A percentile compares a stretch with the other conserved stretches of the same genome.
These are phyloP conservation scores for Thaumetopoea pityocampa DNA, from an alignment of 1,140 invertebrate genomes.

Conservation along the genomic window DNA sequence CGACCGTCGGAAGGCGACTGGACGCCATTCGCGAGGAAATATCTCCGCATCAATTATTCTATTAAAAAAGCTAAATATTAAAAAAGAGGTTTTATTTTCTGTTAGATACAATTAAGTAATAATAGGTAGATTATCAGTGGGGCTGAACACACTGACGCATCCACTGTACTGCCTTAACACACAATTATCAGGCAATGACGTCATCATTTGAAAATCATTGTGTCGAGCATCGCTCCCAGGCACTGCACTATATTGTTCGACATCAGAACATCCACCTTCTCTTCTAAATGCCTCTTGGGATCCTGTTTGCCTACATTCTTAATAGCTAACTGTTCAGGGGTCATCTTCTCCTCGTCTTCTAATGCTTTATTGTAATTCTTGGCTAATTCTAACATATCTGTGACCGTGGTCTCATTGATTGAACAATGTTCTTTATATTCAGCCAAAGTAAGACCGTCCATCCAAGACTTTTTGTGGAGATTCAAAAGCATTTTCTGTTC, in stretches of 20 bases:
- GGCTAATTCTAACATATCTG: slow-evolving; percentile 97
- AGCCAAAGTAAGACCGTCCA: slow-evolving; percentile 96
- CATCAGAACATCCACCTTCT: slow-evolving; percentile 98
- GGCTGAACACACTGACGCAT: slow-evolving; percentile 38
- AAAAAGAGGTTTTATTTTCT: slow-evolving; percentile 53
- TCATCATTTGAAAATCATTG: slow-evolving; percentile 92
- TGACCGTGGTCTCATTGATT: slow-evolving; percentile 93
- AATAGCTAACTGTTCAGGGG: slow-evolving; percentile 98
- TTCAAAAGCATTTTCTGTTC: slow-evolving; percentile 99
- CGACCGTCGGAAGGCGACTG: slow-evolving; percentile 35
- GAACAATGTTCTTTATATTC: slow-evolving; percentile 97
- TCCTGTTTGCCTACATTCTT: slow-evolving; percentile 99
- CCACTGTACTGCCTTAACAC: slow-evolving; percentile 43
- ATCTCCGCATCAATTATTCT: slow-evolving; percentile 50
- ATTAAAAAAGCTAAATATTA: slow-evolving; percentile 32
- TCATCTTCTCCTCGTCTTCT: slow-evolving; percentile 99
- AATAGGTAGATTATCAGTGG: slow-evolving; percentile 49
- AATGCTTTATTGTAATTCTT: slow-evolving; percentile 99
- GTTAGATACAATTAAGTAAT: slow-evolving; percentile 40
- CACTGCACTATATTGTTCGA: slow-evolving; percentile 99
- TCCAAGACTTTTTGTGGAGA: slow-evolving; percentile 99
- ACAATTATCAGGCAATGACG: slow-evolving; percentile 30
- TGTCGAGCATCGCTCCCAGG: slow-evolving; percentile 98
- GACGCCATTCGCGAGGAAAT: slow-evolving; percentile 45
- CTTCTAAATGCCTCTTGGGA: slow-evolving; percentile 99